These are phyloP conservation scores for Rhinopomastus cyanomelas DNA, from an alignment of 2,113 vertebrate genomes.

Conservation along the genomic window DNA sequence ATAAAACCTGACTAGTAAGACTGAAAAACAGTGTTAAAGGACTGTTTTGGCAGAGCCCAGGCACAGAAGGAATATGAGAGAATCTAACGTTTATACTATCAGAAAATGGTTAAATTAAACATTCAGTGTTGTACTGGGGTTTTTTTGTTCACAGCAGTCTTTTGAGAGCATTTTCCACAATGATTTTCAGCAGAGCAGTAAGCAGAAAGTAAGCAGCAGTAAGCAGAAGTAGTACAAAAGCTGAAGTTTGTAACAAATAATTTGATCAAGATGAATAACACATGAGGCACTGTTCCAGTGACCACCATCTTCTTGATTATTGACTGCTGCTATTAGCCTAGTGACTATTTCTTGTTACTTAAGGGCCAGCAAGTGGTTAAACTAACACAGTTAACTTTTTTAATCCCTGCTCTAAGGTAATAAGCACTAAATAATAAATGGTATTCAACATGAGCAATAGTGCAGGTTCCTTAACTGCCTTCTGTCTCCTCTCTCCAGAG, in stretches of 20 bases:
- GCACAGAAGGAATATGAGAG: neutral
- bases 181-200: neutral
- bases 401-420: neutral
- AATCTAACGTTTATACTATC: neutral
- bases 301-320: neutral
- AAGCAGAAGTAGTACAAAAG: neutral
- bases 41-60: neutral
- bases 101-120: conserved; percentile 31
- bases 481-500: conserved; percentile 69
- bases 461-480: conserved; percentile 40
- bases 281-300: neutral
- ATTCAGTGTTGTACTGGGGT: neutral
- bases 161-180: neutral
- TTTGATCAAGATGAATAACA: conserved; percentile 22
- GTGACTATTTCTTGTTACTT: neutral
- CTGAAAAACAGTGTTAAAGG: neutral
- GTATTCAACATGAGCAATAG: conserved; percentile 23
- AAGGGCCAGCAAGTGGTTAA: conserved; percentile 4
- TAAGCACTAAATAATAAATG: conserved; percentile 15
- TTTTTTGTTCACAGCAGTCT: neutral
- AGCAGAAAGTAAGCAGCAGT: neutral
- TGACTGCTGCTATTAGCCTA: neutral
- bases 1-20: neutral
- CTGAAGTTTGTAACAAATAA: neutral
- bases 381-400: neutral